Conservation (phyloP, 2,888 invertebrate genomes). For the Dioctria linearis region DNA sequence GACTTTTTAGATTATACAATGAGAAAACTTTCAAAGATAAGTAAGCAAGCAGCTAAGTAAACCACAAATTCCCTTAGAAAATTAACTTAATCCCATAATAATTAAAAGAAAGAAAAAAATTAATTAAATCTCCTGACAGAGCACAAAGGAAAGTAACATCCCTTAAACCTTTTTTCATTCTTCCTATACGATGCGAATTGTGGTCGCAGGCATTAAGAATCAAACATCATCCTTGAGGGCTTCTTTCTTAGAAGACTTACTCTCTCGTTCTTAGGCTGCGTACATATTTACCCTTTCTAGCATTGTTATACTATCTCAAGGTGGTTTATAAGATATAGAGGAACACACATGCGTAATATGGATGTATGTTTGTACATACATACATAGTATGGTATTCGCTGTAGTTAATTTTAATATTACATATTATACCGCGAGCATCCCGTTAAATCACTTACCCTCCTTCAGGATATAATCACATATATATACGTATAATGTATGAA, state of each 20-base stretch:
- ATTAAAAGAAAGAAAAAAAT: conserved; percentile 40
- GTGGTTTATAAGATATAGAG: conserved; percentile 1
- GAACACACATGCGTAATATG: too few species aligned
- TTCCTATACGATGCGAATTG: conserved; percentile 29
- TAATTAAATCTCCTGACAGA: conserved; percentile 27
- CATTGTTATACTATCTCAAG: conserved; percentile 46
- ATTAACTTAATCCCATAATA: conserved; percentile 8
- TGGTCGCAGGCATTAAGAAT: conserved; percentile 14
- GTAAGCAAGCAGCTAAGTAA: too few species aligned
- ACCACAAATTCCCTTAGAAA: background rate
- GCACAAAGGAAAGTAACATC: conserved; percentile 39
- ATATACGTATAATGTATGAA: background rate
- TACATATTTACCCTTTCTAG: conserved; percentile 40
- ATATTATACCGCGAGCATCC: background rate
- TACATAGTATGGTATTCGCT: background rate
- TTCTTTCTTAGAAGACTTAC: conserved; percentile 22
- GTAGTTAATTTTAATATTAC: conserved; percentile 46
- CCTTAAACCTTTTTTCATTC: conserved; percentile 35
- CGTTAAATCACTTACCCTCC: conserved; percentile 46
- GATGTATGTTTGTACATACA: background rate
- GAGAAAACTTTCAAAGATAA: too few species aligned
- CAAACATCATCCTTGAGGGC: conserved; percentile 30
- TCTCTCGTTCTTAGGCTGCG: conserved; percentile 12
- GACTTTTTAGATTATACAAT: too few species aligned
- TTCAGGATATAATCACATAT: conserved; percentile 2